Evolutionary conservation across 2,113 vertebrate genomes (phyloP), one percentile per base, ranked within the genome.

Genomic region (Odontesthes bonariensis): DNA sequence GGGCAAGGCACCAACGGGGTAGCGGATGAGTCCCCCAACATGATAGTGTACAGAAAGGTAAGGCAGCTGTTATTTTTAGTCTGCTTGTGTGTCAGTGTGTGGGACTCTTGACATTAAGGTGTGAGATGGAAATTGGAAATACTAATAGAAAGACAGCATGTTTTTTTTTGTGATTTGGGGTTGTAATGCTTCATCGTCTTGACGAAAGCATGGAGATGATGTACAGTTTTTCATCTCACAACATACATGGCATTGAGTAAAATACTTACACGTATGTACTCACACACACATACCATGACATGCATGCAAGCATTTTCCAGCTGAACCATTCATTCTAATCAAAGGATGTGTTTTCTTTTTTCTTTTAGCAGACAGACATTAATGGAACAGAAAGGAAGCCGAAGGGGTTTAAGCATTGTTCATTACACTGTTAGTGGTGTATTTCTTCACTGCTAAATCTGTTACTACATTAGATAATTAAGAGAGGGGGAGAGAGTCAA

Each of bases 31-130:
- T 98, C 97, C 46, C 97, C 97, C 80, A 98, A 98, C 93, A 98
- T 98, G 95, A 94, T 98, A 91, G 97, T 99, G 75, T 99, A 98
- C 92, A 97, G 97, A 94, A 99, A 98, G 97, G 97, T 98, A 97
- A 94, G 95, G 35, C 69, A 32, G 67, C 51, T 60, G 82, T 80
- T 89, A 83, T 85, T 83, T 88, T 77, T 83, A 88, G 86, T 58
- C 66, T 51, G 61, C 62, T 57, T 78, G 69, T 75, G 63, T 56
- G 69, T 55, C 69, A 62, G 72, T 23, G 44, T 56, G 75, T 20
- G 73, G 46, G 65, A 61, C 20, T 73, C 55, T 72, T 66, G 62
- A 81, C 3, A 13, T 82, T 73, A 61, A 76, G 78, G 69, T 60
- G 70, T 35, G 69, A 23, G 16, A 69, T 79, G 76, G 76, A 74